Evolutionary conservation across 2,113 vertebrate genomes (phyloP), one percentile per base, ranked within the genome.

Genomic region (Thunnus maccoyii): DNA sequence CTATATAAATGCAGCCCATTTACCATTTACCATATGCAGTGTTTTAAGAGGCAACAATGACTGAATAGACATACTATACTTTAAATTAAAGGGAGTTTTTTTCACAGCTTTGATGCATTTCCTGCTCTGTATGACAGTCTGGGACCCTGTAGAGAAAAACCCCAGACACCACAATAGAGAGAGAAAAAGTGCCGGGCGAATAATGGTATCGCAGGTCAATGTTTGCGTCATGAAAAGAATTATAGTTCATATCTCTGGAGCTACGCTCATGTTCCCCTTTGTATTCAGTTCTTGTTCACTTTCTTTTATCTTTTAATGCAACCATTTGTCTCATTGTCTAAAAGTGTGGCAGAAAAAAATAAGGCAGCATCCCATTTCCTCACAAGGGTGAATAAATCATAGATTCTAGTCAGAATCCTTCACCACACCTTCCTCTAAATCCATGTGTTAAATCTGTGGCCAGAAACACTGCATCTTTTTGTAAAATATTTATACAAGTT

Each of bases 251-350:
- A 92, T 92, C 88, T 86, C 60, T 47, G 22, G 66, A 82, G 80
- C 87, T 72, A 41, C 6, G 22, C 78, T 87, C 58, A 10, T 87
- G 85, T 89, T 84, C 77, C 70, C 71, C 36, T 90, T 90, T 91
- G 90, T 87, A 90, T 91, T 92, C 89, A 80, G 76, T 78, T 86
- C 75, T 72, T 85, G 84, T 88, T 83, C 80, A 61, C 70, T 84
- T 88, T 90, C 69, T 90, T 91, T 94, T 93, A 93, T 93, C 92
- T 93, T 93, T 92, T 92, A 94, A 94, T 93, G 88, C 91, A 89
- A 85, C 92, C 89, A 92, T 93, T 93, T 69, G 56, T 94, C 91
- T 92, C 86, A 88, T 84, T 91, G 91, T 91, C 89, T 87, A 78
- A 91, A 64, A 52, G 77, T 68, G 84, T 73, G 67, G 82, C 56